A percentile compares a stretch with the other conserved stretches of the same genome.
phyloP scores from a whole-genome alignment of 2,888 invertebrate species.

The Epiperipatus broadwayi region DNA sequence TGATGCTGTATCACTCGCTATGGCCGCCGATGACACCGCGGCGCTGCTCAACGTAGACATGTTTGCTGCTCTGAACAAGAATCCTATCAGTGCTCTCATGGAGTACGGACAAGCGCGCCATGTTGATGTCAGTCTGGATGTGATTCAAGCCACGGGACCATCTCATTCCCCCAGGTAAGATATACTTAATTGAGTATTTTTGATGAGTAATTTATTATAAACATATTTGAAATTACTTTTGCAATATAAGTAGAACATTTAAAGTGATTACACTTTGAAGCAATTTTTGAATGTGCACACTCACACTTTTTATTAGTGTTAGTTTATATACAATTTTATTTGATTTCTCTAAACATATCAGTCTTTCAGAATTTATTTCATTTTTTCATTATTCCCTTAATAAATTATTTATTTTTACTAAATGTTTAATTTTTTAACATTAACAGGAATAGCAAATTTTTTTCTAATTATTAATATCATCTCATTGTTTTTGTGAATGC shows the following conservation, averaged over 20 bases:
- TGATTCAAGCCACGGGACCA: constrained; percentile 25
- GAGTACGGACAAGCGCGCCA: constrained; percentile 30
- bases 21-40: constrained; percentile 7
- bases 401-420: too few species aligned
- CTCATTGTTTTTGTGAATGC: too few species aligned
- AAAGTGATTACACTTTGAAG: too few species aligned
- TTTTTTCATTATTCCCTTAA: too few species aligned
- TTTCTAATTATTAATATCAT: too few species aligned
- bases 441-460: too few species aligned
- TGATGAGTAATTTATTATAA: constrained; percentile 15
- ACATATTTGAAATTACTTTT: not conserved
- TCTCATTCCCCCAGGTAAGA: constrained; percentile 28
- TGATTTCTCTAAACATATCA: too few species aligned
- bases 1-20: constrained; percentile 6
- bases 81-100: constrained; percentile 29
- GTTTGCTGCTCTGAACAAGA: constrained; percentile 26
- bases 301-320: too few species aligned
- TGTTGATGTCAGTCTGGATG: constrained; percentile 24
- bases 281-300: too few species aligned
- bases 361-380: too few species aligned
- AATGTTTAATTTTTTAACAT: too few species aligned
- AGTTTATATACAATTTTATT: too few species aligned
- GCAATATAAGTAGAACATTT: not conserved
- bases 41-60: constrained; percentile 19
- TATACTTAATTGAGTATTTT: constrained; percentile 3